phyloP scores from a whole-genome alignment of 2,797 vertebrate species.

The Hafferia zeledoni region DNA sequence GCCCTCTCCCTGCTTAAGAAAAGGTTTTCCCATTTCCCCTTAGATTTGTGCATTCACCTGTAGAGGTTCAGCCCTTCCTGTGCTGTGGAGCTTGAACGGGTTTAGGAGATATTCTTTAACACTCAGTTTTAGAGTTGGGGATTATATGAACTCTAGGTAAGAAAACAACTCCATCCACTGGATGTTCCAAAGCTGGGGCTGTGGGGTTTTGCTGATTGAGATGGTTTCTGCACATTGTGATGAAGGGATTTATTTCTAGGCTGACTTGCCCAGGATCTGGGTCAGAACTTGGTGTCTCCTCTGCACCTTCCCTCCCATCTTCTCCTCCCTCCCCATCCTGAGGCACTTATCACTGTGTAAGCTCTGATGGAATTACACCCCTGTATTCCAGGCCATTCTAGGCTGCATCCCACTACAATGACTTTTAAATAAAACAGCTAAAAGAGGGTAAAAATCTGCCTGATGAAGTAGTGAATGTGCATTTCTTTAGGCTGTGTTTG shows the following conservation, averaged over 20 bases:
- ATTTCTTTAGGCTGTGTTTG: slow-evolving; percentile 7
- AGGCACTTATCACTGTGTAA: background rate
- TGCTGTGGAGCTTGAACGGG: background rate
- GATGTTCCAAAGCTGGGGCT: background rate
- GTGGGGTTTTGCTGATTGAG: background rate
- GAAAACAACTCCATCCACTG: accelerated
- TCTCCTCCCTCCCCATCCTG: background rate
- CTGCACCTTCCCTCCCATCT: background rate
- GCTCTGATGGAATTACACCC: background rate
- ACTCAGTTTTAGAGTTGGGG: background rate
- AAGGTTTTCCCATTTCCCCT: background rate
- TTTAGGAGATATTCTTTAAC: background rate
- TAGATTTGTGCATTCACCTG: background rate
- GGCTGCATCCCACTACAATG: accelerated
- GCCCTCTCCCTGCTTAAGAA: background rate
- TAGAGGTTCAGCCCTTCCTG: background rate
- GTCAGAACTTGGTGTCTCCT: background rate
- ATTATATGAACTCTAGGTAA: background rate
- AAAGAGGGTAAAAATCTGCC: background rate
- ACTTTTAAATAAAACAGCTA: background rate
- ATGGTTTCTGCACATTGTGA: background rate
- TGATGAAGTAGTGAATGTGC: background rate
- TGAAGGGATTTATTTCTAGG: background rate
- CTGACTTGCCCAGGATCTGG: background rate
- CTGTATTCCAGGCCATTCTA: background rate